These are phyloP conservation scores for Pheucticus melanocephalus DNA, from an alignment of 2,113 vertebrate species.

Conservation along the genomic window DNA sequence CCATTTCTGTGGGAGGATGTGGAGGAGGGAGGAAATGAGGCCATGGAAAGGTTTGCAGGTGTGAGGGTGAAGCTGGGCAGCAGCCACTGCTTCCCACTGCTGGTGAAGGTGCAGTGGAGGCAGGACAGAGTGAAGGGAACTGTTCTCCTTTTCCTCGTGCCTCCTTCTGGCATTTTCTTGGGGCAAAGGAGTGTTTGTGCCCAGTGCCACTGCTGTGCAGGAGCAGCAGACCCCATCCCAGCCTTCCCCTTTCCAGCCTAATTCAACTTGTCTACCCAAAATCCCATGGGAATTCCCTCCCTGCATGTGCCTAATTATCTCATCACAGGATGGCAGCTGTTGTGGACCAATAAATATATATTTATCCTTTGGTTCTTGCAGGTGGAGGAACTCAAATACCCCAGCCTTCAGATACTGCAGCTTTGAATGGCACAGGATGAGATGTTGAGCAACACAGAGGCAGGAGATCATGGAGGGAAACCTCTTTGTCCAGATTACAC, in stretches of 20 bases:
- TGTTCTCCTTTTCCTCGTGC: not conserved
- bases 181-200: not conserved
- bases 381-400: not conserved
- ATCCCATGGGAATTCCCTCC: not conserved
- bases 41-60: constrained; percentile 9
- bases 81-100: not conserved
- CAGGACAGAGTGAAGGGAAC: not conserved
- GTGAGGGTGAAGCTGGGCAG: not conserved
- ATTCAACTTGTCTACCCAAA: not conserved
- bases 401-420: not conserved
- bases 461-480: not conserved
- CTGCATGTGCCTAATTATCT: not conserved
- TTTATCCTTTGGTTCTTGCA: not conserved
- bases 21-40: constrained; percentile 52
- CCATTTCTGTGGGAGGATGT: constrained; percentile 3
- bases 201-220: not conserved
- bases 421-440: not conserved
- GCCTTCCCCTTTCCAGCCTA: not conserved
- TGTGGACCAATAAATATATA: not conserved
- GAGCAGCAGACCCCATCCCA: not conserved
- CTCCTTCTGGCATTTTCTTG: not conserved
- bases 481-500: not conserved
- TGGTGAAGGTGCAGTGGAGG: not conserved
- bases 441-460: rapidly evolving
- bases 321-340: not conserved